Percentiles rank a stretch among this genome's conserved stretches.
These are phyloP conservation scores for Ischnus inquisitorius DNA, from an alignment of 2,888 invertebrate genomes.

Conservation along the genomic window DNA sequence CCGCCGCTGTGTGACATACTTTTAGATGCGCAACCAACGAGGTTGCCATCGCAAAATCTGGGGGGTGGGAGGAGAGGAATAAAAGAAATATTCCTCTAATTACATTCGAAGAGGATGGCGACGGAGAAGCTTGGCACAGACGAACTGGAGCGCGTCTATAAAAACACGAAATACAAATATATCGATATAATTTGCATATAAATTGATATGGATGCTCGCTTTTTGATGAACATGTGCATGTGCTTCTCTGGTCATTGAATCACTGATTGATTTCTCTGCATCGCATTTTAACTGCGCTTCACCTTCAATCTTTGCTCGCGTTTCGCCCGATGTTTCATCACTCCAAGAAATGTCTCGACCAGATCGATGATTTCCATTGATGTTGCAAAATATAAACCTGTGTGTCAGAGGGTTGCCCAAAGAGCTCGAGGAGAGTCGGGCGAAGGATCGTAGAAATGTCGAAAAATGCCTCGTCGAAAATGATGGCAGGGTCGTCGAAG, in stretches of 20 bases:
- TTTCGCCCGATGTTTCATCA: too few relatives aligned
- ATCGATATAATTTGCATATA: constrained; percentile 53
- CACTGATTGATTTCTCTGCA: not conserved
- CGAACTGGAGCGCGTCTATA: constrained; percentile 26
- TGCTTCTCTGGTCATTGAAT: too few relatives aligned
- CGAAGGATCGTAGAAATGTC: constrained; percentile 46
- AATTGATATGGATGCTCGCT: constrained; percentile 32
- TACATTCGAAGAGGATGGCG: constrained; percentile 13
- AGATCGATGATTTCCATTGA: too few relatives aligned
- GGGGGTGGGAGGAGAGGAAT: not conserved
- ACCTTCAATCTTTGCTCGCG: too few relatives aligned
- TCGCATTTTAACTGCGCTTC: too few relatives aligned
- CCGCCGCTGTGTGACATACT: not conserved
- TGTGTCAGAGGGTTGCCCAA: too few relatives aligned
- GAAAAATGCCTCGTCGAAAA: constrained; percentile 53
- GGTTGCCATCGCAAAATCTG: not conserved
- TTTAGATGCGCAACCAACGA: not conserved
- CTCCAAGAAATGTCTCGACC: too few relatives aligned
- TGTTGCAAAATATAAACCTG: too few relatives aligned
- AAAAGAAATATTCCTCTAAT: constrained; percentile 3
- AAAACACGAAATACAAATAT: constrained; percentile 32
- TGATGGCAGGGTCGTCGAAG: constrained; percentile 50
- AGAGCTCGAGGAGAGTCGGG: not conserved
- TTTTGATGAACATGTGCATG: too few relatives aligned
- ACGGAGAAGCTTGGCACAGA: not conserved